These are phyloP conservation scores for Oncorhynchus keta DNA, from an alignment of 2,113 vertebrate genomes.

Conservation along the genomic window DNA sequence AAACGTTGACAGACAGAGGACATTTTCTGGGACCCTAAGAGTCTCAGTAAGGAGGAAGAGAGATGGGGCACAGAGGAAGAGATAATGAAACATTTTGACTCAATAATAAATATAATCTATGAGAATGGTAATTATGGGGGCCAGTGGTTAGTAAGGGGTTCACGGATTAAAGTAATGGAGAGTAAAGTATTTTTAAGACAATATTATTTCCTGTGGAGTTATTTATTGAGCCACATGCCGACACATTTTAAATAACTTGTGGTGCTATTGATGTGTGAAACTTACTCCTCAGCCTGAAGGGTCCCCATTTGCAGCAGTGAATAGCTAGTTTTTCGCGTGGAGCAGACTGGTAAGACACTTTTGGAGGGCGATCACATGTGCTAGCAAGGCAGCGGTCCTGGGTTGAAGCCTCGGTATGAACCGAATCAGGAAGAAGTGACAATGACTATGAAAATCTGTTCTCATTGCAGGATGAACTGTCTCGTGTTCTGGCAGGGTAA, in stretches of 20 bases:
- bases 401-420: not conserved
- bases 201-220: not conserved
- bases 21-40: conserved; percentile 20
- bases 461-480: too few relatives aligned
- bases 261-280: not conserved
- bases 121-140: conserved; percentile 29
- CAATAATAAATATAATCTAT: conserved; percentile 36
- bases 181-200: not conserved
- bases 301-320: too few relatives aligned
- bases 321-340: too few relatives aligned
- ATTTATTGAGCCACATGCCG: not conserved
- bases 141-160: not conserved
- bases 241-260: not conserved
- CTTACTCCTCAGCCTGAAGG: too few relatives aligned
- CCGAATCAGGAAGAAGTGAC: too few relatives aligned
- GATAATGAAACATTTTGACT: conserved; percentile 38
- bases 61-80: conserved; percentile 10
- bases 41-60: conserved; percentile 11
- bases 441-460: too few relatives aligned
- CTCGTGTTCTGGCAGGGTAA: not conserved
- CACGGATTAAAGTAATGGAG: not conserved
- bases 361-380: too few relatives aligned
- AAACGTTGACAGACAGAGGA: conserved; percentile 26
- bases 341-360: too few relatives aligned
- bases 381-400: not conserved